Evolutionary conservation across 2,113 vertebrate genomes (phyloP), one percentile per base, ranked within the genome.

Genomic region (Indri indri): DNA sequence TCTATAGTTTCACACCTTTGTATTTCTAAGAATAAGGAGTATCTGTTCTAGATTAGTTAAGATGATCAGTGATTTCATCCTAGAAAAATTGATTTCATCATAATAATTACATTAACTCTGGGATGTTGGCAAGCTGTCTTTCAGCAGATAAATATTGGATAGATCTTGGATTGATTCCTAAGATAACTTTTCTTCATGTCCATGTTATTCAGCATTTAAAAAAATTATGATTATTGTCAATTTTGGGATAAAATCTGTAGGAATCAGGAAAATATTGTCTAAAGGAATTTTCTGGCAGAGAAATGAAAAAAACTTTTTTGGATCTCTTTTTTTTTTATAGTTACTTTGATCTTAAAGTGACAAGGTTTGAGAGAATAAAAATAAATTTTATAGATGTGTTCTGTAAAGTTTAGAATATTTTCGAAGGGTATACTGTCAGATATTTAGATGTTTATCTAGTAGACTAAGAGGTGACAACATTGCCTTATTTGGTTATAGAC

Each of bases 311-410:
- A 82, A 34, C 40, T 52, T 65, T 73, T 76, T 87, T 68, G 8
- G 16, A 45, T 73, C 42, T 68, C n/a, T 83, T 61, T 34, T 95
- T 91, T 91, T 32, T 91, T 95, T 71, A 77, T n/a, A 81, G 61
- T 93, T 94, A 76, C 50, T 94, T 96, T 92, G 52, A 87, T 88
- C 30, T 77, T 95, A n/a, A 94, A 93, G 45, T 79, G 52, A 96
- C 79, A 79, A 54, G 34, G 71, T 94, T 71, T 76, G 63, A 87
- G 81, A 91, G 61, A 93, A 94, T 68, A 91, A 95, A 96, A 95
- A 93, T 96, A 96, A 61, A 77, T 65, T 93, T 97, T 91, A 95
- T 59, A 65, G 37, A 25, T 70, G 10, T 45, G 76, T 93, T 76
- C 32, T 90, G 23, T 90, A 82, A 96, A 94, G 37, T 81, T 95